Evolutionary conservation across 2,797 vertebrate genomes (phyloP), one percentile per base, ranked within the genome.

Genomic region (Acomys russatus): DNA sequence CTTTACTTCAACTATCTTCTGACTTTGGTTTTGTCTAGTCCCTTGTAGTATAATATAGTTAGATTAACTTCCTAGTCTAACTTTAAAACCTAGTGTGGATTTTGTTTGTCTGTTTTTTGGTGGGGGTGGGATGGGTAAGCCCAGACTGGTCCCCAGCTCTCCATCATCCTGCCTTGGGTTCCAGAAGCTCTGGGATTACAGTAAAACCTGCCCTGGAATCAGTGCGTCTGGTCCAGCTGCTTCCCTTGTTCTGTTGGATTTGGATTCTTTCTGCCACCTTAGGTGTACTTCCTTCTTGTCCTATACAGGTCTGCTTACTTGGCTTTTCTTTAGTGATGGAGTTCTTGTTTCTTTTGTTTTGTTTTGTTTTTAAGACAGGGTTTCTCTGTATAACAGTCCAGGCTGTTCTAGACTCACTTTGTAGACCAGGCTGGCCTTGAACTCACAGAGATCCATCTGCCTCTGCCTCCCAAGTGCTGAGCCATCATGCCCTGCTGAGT

Each of bases 321-420:
- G 59, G 9, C 73, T 54, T 88, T 38, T 87, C 22, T 73, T 30
- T 10, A 28, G 82, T 88, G 17, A 51, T 59, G 66, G 6, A 28
- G 12, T 10, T 86, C 83, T 90, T 38, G 25, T 93, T 83, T 92
- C 90, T 92, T 70, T 44, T 44, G 44, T 44, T 44, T 44, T 44
- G 44, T 44, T 44, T 44, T 44, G 4, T 44, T 44, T 44, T 44
- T 44, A 44, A 44, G 44, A 44, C 44, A 44, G 44, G 44, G 44
- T 44, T 44, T 44, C 44, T 44, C 44, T 44, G 44, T 44, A 4
- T 44, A 44, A 44, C 44, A 44, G 44, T 44, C 44, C 44, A 44
- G 44, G 44, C 44, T 44, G 44, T 3, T 4, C 44, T 44, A 44
- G 4, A 44, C 44, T 44, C 44, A 44, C 44, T 44, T 44, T 44